Evolutionary conservation across 2,113 vertebrate species (phyloP), one percentile per base, ranked within the genome.

Genomic region (Polypterus bichir): DNA sequence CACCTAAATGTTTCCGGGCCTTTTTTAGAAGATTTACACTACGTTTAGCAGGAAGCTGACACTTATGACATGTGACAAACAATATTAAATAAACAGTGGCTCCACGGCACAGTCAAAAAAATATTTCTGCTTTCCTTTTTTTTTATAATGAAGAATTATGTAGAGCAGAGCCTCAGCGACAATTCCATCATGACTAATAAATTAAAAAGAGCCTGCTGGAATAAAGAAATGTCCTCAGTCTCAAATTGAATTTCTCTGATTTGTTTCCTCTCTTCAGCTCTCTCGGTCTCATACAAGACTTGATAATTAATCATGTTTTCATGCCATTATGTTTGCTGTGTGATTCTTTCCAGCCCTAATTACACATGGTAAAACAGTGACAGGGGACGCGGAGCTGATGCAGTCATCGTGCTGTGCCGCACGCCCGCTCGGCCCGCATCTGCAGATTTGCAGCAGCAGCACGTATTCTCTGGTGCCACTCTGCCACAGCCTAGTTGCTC

Each of bases 191-290:
- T 59, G 57, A 59, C n/a, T 59, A 60, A 68, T 10, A 56, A 5
- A 44, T 60, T 56, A 45, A 61, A 27, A 57, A 61, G 59, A 9
- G 48, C 47, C 60, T 27, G 5, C 57, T 72, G 60, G 47, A 27
- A 57, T 10, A 61, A 46, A 46, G 54, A 59, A 68, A 64, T 49
- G 66, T 47, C 61, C 65, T 62, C 52, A 47, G 54, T 62, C 54
- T 63, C 64, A 65, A 66, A 68, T 69, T 66, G 62, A 72, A 70
- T 70, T 70, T 65, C 61, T 72, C 67, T 71, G 70, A 74, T 73
- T 71, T 60, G 62, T 76, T 62, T 66, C 58, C 62, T 63, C 57
- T 61, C 58, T 53, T 49, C 63, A 66, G 63, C 63, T 56, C 56
- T 62, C 62, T 48, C 61, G 54, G 66, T 63, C 70, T 64, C 47